These are phyloP conservation scores for Synergus itoensis DNA, from an alignment of 2,888 invertebrate genomes.

Conservation along the genomic window DNA sequence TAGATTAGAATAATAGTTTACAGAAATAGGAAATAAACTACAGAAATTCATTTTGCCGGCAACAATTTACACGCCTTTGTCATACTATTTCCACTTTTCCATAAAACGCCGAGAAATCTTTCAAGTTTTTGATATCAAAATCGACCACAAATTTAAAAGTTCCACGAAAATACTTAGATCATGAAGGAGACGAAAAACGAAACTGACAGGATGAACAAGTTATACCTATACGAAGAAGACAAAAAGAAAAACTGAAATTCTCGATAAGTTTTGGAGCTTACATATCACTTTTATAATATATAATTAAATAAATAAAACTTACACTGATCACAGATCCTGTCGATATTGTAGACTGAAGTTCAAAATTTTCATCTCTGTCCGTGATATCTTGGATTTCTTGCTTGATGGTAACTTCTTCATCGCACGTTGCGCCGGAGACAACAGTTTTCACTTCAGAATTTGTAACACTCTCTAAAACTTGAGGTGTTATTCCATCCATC, in stretches of 20 bases:
- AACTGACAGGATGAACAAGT: not conserved
- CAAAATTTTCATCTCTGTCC: conserved; percentile 6
- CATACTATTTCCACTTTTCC: not conserved
- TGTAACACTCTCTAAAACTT: not conserved
- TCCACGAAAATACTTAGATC: not conserved
- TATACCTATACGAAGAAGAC: not conserved
- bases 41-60: not conserved
- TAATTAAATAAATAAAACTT: not conserved
- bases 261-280: not conserved
- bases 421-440: not conserved
- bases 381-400: not conserved
- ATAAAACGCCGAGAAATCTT: not conserved
- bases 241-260: not conserved
- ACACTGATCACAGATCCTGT: not conserved
- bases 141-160: not conserved
- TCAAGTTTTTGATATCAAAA: not conserved
- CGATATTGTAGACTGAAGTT: not conserved
- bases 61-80: not conserved
- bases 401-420: not conserved
- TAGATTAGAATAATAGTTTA: too few species aligned
- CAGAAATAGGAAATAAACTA: not conserved
- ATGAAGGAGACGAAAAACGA: not conserved
- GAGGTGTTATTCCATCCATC: not conserved
- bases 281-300: not conserved
- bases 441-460: not conserved